Base-by-base conservation (phyloP, 2,113 vertebrate species). In the Lathamus discolor region DNA sequence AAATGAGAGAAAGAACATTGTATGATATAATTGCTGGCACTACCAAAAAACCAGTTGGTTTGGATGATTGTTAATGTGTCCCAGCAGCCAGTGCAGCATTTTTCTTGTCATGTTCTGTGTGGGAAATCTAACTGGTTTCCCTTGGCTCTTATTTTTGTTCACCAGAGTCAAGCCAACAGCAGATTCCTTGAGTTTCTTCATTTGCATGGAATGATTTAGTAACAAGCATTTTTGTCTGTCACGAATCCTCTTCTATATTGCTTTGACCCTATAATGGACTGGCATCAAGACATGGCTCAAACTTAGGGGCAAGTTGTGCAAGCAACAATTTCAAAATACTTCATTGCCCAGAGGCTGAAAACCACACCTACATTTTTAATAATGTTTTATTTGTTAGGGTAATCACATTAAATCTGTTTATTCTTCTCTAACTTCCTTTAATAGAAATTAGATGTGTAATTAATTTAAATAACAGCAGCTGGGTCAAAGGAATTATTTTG, bases 391-490 rank as follows among this genome's bases (percentile, higher is more conserved):
- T 57, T 52, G 6, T 16, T 25, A 33, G 39, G 39, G 9, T 52
- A 41, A 68, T 84, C 70, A 37, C 43, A 54, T 10, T 51, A 43
- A 27, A 8, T 10, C 37, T 78, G 41, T 70, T 95, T 81, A 66
- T 83, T 72, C 73, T 83, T 78, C 25, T 4, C 31, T 23, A 52
- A 79, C 52, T 84, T 54, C 10, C 18, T 66, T 51, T 91, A 64
- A 55, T 27, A 75, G 49, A 69, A 87, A 49, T 63, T 55, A 24
- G 13, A 64, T 0, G 12, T 54, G n/a, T 90, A 88, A 94, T 96
- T 95, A 95, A 86, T 95, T 96, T 94, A 83, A 83, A 81, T 94
- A 86, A 79, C 59, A 79, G 91, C 78, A 87, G 29, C 78, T 92
- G 57, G 69, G 91, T 96, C 91, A 86, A 85, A 91, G 55, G 75